These are phyloP conservation scores for Drosophila vallismaia DNA, from an alignment of 2,888 invertebrate species.

Conservation along the genomic window DNA sequence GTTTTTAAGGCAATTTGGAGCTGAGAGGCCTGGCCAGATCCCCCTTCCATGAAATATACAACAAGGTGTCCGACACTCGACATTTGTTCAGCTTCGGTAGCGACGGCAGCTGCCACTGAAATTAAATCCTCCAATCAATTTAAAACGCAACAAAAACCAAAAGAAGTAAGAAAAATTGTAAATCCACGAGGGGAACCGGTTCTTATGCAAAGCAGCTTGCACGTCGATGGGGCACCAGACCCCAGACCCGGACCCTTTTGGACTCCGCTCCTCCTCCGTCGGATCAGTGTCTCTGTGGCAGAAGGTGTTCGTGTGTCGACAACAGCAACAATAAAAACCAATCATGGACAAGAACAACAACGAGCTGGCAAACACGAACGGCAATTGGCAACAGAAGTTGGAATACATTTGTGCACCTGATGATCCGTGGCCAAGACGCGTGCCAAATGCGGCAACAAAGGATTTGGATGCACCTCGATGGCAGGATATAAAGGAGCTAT, in stretches of 20 bases:
- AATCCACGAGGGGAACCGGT: slow-evolving; percentile 70
- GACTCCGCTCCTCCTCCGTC: neutral
- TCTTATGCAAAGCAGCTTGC: slow-evolving; percentile 71
- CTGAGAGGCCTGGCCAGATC: slow-evolving; percentile 25
- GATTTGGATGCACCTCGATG: slow-evolving; percentile 45
- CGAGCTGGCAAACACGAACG: slow-evolving; percentile 9
- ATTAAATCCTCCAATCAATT: slow-evolving; percentile 80
- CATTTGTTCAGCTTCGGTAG: slow-evolving; percentile 53
- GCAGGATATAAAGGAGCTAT: slow-evolving; percentile 20
- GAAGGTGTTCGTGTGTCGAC: slow-evolving; percentile 71
- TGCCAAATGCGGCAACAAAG: slow-evolving; percentile 73
- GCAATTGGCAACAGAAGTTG: slow-evolving; percentile 39
- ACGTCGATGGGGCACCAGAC: slow-evolving; percentile 8
- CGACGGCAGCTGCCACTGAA: slow-evolving; percentile 74
- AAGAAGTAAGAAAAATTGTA: slow-evolving; percentile 35
- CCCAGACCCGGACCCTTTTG: slow-evolving; percentile 15
- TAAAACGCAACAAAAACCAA: slow-evolving; percentile 50
- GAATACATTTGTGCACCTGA: slow-evolving; percentile 63
- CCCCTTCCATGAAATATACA: slow-evolving; percentile 16
- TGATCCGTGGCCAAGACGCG: slow-evolving; percentile 64
- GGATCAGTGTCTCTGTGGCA: slow-evolving; percentile 47
- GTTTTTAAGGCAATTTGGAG: slow-evolving; percentile 38
- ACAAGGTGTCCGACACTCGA: slow-evolving; percentile 53
- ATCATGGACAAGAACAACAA: slow-evolving; percentile 57
- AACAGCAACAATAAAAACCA: slow-evolving; percentile 73